Conservation (phyloP, 1,140 invertebrate genomes). For the Platyscapa corneri region DNA sequence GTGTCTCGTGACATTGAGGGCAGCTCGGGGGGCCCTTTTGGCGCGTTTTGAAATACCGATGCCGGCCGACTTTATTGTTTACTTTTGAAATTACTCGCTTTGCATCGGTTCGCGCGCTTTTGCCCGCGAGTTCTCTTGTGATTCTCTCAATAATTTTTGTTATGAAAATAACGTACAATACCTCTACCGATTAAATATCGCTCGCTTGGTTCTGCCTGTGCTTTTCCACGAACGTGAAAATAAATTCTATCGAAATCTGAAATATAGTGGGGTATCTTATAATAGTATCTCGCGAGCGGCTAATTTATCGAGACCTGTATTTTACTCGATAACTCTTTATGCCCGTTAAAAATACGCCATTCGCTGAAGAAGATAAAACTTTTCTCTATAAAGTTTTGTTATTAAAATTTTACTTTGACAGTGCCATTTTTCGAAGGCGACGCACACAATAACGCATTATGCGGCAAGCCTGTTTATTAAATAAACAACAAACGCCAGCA, state of each 20-base stretch:
- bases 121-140: not conserved
- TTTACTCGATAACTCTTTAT: not conserved
- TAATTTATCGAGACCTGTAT: too few relatives aligned
- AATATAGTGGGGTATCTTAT: too few relatives aligned
- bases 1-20: not conserved
- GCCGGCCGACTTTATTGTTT: conserved; percentile 24
- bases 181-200: not conserved
- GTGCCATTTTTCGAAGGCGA: too few relatives aligned
- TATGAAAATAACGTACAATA: not conserved
- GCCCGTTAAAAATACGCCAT: too few relatives aligned
- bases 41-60: not conserved
- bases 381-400: not conserved
- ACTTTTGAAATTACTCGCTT: conserved; percentile 42
- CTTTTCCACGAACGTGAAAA: not conserved
- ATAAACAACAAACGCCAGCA: too few relatives aligned
- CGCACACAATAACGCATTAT: too few relatives aligned
- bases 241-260: too few relatives aligned
- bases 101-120: conserved; percentile 29
- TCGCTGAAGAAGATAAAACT: too few relatives aligned
- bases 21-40: not conserved
- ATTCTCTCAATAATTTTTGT: conserved; percentile 2
- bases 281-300: too few relatives aligned
- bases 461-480: too few relatives aligned
- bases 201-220: not conserved
- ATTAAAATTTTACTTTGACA: too few relatives aligned